These are phyloP conservation scores for Cuculus canorus DNA, from an alignment of 2,797 vertebrate genomes.

Conservation along the genomic window DNA sequence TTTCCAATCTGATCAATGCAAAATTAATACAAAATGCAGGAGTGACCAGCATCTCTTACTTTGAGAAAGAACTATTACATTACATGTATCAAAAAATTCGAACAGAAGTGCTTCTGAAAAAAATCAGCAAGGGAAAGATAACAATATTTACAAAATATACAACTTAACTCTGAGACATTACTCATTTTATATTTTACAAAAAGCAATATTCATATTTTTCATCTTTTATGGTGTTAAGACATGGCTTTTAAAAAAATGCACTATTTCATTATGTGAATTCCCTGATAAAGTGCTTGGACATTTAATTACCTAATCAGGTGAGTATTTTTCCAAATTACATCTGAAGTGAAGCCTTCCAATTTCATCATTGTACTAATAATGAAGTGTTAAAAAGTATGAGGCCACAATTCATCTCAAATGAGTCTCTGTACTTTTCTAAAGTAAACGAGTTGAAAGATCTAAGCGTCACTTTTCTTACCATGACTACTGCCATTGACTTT, in stretches of 20 bases:
- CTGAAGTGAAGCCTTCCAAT: neutral
- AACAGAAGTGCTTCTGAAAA: neutral
- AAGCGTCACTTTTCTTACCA: slow-evolving; percentile 80
- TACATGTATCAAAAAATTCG: neutral
- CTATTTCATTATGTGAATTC: neutral
- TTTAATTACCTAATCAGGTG: neutral
- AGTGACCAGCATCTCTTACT: neutral
- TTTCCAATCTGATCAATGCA: neutral
- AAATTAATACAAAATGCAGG: neutral
- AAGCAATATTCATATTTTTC: neutral
- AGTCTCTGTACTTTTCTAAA: neutral
- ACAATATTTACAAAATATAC: neutral
- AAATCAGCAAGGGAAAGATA: neutral
- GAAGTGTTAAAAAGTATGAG: neutral
- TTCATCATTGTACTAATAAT: neutral
- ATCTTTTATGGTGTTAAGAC: neutral
- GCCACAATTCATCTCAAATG: neutral
- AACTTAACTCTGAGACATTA: neutral
- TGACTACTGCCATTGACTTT: slow-evolving; percentile 95
- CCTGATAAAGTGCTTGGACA: neutral
- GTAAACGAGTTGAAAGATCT: neutral
- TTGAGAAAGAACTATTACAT: neutral
- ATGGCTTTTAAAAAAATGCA: accelerated
- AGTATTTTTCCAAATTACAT: neutral
- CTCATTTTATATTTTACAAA: neutral